Evolutionary conservation across 2,888 invertebrate genomes (phyloP).

Genomic region (Alentia gelatinosa): DNA sequence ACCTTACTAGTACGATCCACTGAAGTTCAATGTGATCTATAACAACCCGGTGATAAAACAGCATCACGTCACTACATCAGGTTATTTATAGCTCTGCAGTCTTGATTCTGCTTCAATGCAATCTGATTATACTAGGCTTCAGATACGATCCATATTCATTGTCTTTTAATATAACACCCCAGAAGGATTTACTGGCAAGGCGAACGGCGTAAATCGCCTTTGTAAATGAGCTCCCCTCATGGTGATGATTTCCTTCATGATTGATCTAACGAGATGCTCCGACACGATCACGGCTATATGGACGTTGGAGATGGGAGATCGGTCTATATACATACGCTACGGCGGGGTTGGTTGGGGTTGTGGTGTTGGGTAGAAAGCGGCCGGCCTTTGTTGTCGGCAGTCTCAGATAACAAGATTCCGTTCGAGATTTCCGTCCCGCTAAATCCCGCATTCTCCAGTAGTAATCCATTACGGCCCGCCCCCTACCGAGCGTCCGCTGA

Average conservation of each 20-base stretch:
- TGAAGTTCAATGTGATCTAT: background rate
- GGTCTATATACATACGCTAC: too few species aligned
- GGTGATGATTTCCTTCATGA: background rate
- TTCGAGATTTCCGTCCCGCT: background rate
- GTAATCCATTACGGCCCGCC: background rate
- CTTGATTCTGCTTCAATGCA: background rate
- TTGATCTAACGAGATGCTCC: background rate
- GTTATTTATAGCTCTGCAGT: background rate
- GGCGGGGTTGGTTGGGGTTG: too few species aligned
- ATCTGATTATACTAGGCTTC: background rate
- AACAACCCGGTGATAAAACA: background rate
- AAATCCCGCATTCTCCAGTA: background rate
- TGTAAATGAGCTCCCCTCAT: background rate
- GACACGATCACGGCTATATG: background rate
- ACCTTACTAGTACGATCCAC: background rate
- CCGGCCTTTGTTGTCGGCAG: background rate
- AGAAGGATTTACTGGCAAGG: background rate
- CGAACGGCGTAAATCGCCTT: background rate
- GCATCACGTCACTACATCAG: background rate
- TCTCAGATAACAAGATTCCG: background rate
- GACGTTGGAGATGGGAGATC: too few species aligned
- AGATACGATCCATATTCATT: background rate
- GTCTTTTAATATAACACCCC: background rate
- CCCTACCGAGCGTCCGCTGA: background rate
- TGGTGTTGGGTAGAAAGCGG: too few species aligned